Evolutionary conservation across 2,797 vertebrate species (phyloP).

Genomic region (Enteromius viviparus): DNA sequence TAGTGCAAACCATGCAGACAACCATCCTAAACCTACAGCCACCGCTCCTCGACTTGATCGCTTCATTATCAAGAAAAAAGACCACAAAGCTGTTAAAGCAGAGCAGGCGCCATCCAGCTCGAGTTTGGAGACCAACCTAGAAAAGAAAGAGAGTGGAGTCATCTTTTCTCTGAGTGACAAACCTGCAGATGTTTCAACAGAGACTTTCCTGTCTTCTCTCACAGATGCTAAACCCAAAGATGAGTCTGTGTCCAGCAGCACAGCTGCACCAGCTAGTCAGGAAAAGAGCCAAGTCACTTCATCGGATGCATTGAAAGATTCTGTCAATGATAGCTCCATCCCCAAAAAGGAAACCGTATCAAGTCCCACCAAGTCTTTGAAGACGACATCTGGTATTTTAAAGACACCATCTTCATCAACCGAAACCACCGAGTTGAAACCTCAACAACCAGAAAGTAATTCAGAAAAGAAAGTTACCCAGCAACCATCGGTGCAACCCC

Average conservation of each 20-base stretch:
- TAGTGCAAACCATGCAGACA: conserved; percentile 60
- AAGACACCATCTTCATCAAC: conserved; percentile 39
- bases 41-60: conserved; percentile 73
- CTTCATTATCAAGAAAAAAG: conserved; percentile 82
- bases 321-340: conserved; percentile 61
- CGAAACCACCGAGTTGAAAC: conserved; percentile 60
- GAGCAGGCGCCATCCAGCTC: conserved; percentile 67
- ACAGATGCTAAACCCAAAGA: conserved; percentile 70
- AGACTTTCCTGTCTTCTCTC: conserved; percentile 88
- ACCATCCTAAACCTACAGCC: conserved; percentile 71
- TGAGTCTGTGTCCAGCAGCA: conserved; percentile 58
- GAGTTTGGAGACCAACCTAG: conserved; percentile 52
- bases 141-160: conserved; percentile 66
- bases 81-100: conserved; percentile 70
- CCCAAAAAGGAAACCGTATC: conserved; percentile 48
- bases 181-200: conserved; percentile 94
- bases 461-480: conserved; percentile 24
- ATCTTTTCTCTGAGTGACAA: conserved; percentile 90
- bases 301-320: conserved; percentile 60
- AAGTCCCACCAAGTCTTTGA: conserved; percentile 80
- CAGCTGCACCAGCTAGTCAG: conserved; percentile 62
- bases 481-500: conserved; percentile 67
- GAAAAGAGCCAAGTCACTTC: conserved; percentile 69
- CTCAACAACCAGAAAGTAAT: conserved; percentile 22
- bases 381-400: conserved; percentile 65